A percentile compares a stretch with the other conserved stretches of the same genome.
phyloP scores from a whole-genome alignment of 2,888 invertebrate species.

The Lypha dubia region DNA sequence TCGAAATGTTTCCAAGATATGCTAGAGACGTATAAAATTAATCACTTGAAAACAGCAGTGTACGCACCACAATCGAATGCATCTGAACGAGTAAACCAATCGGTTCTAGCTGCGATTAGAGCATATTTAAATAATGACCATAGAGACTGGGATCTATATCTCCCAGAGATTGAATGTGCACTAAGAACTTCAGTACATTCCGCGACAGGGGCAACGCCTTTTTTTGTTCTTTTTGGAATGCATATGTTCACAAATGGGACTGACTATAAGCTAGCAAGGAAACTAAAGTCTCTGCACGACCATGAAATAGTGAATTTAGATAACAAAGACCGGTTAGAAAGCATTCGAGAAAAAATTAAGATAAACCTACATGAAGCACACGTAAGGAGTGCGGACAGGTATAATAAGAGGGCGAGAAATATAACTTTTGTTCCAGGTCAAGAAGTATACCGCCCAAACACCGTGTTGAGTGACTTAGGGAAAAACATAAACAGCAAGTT shows the following conservation, averaged over 20 bases:
- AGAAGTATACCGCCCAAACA: not conserved
- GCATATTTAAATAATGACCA: no score
- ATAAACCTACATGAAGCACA: not conserved
- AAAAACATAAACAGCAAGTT: not conserved
- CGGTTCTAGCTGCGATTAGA: no score
- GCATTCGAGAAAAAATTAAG: not conserved
- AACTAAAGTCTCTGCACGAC: no score
- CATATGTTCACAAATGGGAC: no score
- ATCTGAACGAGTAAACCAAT: no score
- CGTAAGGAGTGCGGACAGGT: not conserved
- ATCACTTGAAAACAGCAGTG: not conserved
- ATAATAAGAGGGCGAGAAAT: conserved; percentile 1
- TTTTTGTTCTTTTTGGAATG: no score
- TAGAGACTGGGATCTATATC: no score
- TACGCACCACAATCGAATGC: not conserved
- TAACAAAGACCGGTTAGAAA: not conserved
- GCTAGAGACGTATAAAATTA: not conserved
- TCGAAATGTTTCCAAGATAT: not conserved
- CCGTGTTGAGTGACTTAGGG: not conserved
- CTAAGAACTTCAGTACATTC: no score
- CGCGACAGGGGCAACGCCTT: no score
- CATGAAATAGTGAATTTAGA: no score
- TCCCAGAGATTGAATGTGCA: no score
- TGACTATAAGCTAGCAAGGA: no score
- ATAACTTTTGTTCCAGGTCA: not conserved